Conservation (phyloP, 2,113 vertebrate genomes). For the Lagopus leucura region DNA sequence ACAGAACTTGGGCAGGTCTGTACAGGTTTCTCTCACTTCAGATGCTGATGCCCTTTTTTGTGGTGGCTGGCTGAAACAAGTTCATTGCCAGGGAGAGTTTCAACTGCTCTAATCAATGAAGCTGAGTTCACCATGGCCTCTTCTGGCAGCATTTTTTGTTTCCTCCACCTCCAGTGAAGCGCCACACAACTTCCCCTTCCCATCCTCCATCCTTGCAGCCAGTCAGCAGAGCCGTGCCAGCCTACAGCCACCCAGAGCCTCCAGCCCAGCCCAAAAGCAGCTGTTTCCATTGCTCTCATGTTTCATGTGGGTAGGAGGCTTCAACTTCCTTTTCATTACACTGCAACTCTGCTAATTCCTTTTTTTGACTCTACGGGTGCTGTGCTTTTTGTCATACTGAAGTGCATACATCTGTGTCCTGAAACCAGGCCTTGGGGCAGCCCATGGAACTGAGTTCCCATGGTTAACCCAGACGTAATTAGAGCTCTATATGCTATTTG, state of each 20-base stretch:
- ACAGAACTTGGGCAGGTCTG: not conserved
- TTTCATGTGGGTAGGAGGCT: not conserved
- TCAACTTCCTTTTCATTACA: not conserved
- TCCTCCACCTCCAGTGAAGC: not conserved
- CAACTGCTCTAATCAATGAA: not conserved
- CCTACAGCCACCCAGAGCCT: not conserved
- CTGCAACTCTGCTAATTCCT: not conserved
- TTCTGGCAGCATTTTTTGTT: not conserved
- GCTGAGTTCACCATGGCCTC: not conserved
- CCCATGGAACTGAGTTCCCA: conserved; percentile 5
- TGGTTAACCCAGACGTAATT: conserved; percentile 59
- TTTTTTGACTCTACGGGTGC: not conserved
- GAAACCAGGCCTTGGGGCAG: not conserved
- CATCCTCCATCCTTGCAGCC: not conserved
- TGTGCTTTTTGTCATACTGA: not conserved
- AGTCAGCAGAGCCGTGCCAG: not conserved
- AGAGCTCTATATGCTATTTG: conserved; percentile 4
- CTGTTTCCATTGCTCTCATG: not conserved
- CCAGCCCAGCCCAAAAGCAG: not conserved
- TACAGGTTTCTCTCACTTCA: not conserved
- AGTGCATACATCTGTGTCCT: not conserved
- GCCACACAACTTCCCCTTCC: not conserved
- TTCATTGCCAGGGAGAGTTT: not conserved
- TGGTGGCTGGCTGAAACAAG: not conserved
- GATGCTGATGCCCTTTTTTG: not conserved